Evolutionary conservation across 2,113 vertebrate species (phyloP), one percentile per base, ranked within the genome.

Genomic region (Ceyx cyanopectus): DNA sequence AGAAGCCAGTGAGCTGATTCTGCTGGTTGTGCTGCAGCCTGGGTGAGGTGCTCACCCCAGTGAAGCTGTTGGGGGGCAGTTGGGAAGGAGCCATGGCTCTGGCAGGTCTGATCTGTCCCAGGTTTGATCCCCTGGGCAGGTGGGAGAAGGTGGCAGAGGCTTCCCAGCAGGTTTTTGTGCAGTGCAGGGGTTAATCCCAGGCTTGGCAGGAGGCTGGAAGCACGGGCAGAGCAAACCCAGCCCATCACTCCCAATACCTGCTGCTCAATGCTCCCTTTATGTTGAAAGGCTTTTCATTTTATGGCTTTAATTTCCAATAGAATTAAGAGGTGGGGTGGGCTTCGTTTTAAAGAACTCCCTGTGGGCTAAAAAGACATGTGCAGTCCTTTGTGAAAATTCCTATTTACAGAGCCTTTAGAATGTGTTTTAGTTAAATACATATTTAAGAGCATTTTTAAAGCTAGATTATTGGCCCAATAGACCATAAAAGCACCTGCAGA

Each of bases 381-480:
- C 16, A 40, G 24, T 68, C 48, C 48, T 89, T 58, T 16, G 73
- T 72, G 77, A 79, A 90, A 86, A 96, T 68, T 92, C 41, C 2
- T 92, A 94, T 96, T 96, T 95, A 96, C 85, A 62, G 89, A 70
- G 57, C 82, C 94, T 91, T 90, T 87, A 78, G 74, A 50, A 63
- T 10, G 68, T 72, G 53, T 66, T 82, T 96, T 94, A 89, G 92
- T 96, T 96, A 96, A 96, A 86, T 56, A 80, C 87, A 78, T 92
- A 90, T 90, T 96, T 93, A 96, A 95, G 73, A 51, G 41, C 51
- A 41, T 86, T 96, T 95, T 89, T 87, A 95, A 96, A 96, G 63
- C 14, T 56, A 63, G 87, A 94, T 97, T 96, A 94, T 91, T 95
- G 90, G 89, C 74, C 94, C 78, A 94, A 37, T 79, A 90, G 94